Conservation (phyloP, 2,888 invertebrate species). For the Myopa testacea region DNA sequence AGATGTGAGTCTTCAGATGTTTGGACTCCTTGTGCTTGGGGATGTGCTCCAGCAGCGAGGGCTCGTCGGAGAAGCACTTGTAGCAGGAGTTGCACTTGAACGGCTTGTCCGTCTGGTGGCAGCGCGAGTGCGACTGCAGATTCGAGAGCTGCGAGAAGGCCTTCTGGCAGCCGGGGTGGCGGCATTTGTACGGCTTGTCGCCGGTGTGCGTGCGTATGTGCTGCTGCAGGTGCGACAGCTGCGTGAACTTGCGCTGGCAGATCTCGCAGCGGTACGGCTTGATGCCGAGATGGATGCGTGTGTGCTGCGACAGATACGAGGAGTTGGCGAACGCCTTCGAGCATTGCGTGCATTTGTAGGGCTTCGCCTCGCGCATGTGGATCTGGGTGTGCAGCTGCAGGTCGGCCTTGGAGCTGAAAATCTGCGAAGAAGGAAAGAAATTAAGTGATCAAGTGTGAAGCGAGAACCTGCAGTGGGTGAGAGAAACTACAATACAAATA, state of each 20-base stretch:
- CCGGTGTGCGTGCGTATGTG: conserved; percentile 99
- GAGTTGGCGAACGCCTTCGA: conserved; percentile 99
- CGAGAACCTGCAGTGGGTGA: neutral
- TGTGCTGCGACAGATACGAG: conserved; percentile 98
- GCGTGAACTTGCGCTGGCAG: conserved; percentile 98
- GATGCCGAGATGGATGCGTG: conserved; percentile 98
- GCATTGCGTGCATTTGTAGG: conserved; percentile 99
- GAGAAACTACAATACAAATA: neutral
- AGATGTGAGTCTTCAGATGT: conserved; percentile 99
- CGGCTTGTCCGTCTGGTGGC: conserved; percentile 99
- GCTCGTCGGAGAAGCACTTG: conserved; percentile 99
- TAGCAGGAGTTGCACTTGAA: conserved; percentile 99
- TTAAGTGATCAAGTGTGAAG: neutral
- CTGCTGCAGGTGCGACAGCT: conserved; percentile 98
- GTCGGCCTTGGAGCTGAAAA: conserved; percentile 97
- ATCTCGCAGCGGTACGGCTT: conserved; percentile 99
- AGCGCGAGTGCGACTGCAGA: conserved; percentile 98
- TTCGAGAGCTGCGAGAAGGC: conserved; percentile 99
- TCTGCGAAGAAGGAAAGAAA: conserved; percentile 74
- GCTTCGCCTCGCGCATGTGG: conserved; percentile 99
- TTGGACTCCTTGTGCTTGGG: conserved; percentile 99
- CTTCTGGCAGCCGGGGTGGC: conserved; percentile 97
- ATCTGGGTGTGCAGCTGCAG: conserved; percentile 97
- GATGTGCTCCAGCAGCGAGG: conserved; percentile 97
- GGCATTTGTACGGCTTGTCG: conserved; percentile 98